Base-by-base conservation (phyloP, 2,888 invertebrate genomes). In the Asteroscopus sphinx region DNA sequence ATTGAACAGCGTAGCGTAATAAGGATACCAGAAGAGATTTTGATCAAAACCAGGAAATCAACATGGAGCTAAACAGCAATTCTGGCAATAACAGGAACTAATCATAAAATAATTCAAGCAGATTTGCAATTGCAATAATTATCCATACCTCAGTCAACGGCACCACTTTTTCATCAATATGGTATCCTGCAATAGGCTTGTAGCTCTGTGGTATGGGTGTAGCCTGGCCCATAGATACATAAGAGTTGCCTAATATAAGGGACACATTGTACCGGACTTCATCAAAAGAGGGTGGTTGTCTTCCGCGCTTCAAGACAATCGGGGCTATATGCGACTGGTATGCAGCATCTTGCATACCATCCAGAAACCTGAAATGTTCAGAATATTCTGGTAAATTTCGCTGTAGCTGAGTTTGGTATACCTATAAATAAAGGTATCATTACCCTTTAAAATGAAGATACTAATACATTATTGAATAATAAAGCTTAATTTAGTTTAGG, bases 161-260 rank as follows among this genome's bases (percentile, higher is more conserved):
- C 28, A 82, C 72, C 0, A 82, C 48, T 1, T 79, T 55, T 1
- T 80, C 71, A 3, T 86, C 75, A 16, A 92, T 86, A 45, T 92
- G 90, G 42, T 87, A 90, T 8, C 91, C 91, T 28, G 83, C 89
- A 26, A 91, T 68, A 2, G 77, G 51, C 46, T 83, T 87, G 52
- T 86, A 90, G 40, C 71, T 86, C 42, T 84, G 87, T 0, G 91
- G 91, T 5, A 90, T 33, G 2, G 76, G 69, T 0, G 71, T 52
- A 1, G 83, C 62, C 8, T 52, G 61, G 4, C 87, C 85, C 2
- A 82, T 52, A 0, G 87, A 87, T 0, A 83, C 73, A 32, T 91
- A 86, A 0, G 91, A 87, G 53, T 82, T 88, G 1, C 85, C 86
- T 3, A 92, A 65, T 26, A 89, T 66, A 21, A 92, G 56, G 0